Conservation (phyloP, 2,113 vertebrate genomes). For the Tetrao urogallus region DNA sequence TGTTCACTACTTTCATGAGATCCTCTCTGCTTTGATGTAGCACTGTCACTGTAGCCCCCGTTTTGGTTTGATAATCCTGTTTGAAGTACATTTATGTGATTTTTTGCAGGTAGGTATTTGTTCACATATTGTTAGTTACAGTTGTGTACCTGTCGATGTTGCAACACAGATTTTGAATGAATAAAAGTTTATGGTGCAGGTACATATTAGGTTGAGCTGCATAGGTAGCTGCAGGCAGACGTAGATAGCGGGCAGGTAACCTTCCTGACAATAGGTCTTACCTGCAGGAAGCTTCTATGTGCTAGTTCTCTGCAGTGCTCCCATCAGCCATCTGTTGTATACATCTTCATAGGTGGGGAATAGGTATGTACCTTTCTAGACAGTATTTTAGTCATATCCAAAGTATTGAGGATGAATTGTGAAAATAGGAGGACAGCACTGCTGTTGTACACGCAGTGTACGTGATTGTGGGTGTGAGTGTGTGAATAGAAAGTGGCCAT, state of each 20-base stretch:
- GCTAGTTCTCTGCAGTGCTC: background rate
- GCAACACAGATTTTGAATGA: background rate
- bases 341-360: background rate
- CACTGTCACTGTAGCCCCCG: background rate
- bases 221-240: background rate
- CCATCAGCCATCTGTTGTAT: fast-evolving
- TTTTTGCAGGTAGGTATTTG: background rate
- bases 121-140: background rate
- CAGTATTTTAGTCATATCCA: background rate
- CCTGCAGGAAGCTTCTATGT: background rate
- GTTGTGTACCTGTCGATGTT: background rate
- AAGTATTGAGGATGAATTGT: background rate
- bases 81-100: background rate
- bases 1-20: background rate
- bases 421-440: background rate
- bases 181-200: background rate
- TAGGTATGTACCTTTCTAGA: background rate
- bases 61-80: background rate
- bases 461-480: background rate
- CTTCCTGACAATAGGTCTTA: background rate
- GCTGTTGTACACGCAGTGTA: background rate
- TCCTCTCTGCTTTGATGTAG: background rate
- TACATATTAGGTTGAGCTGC: background rate
- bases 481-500: background rate
- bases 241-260: too few species aligned